Evolutionary conservation across 1,140 invertebrate genomes (phyloP).

Genomic region (Tribolium castaneum): DNA sequence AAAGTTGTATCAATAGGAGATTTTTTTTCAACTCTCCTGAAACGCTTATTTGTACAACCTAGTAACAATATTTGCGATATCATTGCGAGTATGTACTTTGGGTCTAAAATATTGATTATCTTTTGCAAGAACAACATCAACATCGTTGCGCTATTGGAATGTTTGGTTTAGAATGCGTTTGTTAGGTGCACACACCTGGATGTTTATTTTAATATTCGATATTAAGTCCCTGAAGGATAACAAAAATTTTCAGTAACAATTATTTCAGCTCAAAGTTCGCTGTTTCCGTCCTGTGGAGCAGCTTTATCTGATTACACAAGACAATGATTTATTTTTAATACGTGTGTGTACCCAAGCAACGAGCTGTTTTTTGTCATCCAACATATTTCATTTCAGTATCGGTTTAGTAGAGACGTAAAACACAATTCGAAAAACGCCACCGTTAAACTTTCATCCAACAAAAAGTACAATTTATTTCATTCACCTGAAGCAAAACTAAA

Average conservation of each 20-base stretch:
- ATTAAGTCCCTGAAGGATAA: background rate
- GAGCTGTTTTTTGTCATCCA: background rate
- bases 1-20: too few species aligned
- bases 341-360: background rate
- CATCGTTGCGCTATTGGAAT: constrained; percentile 5
- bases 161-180: background rate
- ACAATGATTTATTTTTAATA: background rate
- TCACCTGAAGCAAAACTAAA: background rate
- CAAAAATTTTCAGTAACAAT: background rate
- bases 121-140: constrained; percentile 30
- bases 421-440: background rate
- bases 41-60: constrained; percentile 30
- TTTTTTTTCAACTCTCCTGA: background rate
- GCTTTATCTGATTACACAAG: background rate
- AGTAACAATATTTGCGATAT: constrained; percentile 25
- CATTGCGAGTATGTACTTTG: constrained; percentile 30
- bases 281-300: background rate
- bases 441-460: constrained; percentile 1
- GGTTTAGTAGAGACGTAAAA: background rate
- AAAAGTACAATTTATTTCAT: constrained; percentile 35
- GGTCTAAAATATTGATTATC: constrained; percentile 39
- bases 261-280: too few species aligned
- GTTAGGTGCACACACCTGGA: background rate
- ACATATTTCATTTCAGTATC: background rate
- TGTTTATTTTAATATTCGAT: background rate